Percentiles rank a stretch among this genome's conserved stretches.
These are phyloP conservation scores for Lamellibrachia satsuma DNA, from an alignment of 2,888 invertebrate genomes.

Conservation along the genomic window DNA sequence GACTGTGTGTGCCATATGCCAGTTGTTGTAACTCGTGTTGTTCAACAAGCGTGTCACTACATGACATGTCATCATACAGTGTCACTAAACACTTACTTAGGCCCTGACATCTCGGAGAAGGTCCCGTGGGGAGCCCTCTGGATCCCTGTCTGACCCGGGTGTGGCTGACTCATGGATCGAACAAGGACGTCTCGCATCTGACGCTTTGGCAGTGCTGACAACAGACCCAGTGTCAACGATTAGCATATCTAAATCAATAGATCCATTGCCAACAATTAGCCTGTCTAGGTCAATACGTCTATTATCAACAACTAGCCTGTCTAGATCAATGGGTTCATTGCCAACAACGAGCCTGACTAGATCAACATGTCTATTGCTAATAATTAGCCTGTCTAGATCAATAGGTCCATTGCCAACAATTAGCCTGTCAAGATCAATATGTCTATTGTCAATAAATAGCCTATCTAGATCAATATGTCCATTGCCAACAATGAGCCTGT, in stretches of 20 bases:
- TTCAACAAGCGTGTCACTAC: background rate
- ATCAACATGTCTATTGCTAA: background rate
- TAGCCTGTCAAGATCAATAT: background rate
- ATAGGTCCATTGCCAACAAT: background rate
- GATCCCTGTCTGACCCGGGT: background rate
- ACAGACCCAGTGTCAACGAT: background rate
- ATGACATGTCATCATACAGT: background rate
- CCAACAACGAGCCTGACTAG: background rate
- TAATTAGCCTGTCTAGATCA: too few species aligned
- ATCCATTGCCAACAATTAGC: background rate
- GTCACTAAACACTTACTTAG: background rate
- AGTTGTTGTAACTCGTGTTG: too few species aligned
- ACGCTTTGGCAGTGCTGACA: conserved; percentile 52
- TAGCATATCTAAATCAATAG: background rate
- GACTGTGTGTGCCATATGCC: too few species aligned
- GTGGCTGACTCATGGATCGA: conserved; percentile 37
- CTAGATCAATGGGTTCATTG: background rate
- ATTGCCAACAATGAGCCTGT: background rate
- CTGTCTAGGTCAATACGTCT: background rate
- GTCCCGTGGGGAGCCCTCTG: background rate
- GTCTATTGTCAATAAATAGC: background rate
- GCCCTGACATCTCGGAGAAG: conserved; percentile 11
- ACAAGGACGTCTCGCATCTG: conserved; percentile 61
- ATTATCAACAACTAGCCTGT: background rate
- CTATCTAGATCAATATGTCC: background rate